Evolutionary conservation across 2,888 invertebrate species (phyloP).

Genomic region (Siphlonurus alternatus): DNA sequence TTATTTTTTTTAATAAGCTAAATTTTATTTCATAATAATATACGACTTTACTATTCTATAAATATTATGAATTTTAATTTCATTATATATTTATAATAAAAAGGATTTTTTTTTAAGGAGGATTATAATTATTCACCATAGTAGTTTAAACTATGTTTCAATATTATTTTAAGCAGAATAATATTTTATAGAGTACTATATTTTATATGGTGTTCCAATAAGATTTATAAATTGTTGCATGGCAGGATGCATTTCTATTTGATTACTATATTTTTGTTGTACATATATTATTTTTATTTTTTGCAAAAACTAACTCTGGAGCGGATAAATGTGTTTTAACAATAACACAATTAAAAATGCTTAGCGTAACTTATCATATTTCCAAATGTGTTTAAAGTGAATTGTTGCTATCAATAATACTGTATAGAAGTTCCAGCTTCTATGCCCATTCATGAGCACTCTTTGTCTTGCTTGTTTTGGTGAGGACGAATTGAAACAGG

Average conservation of each 20-base stretch:
- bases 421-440: too few species aligned
- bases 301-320: not conserved
- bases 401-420: too few species aligned
- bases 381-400: too few species aligned
- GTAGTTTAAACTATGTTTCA: too few species aligned
- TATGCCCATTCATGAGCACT: not conserved
- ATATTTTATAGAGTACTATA: not conserved
- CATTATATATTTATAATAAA: too few species aligned
- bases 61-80: too few species aligned
- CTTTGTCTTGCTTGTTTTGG: not conserved
- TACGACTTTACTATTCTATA: not conserved
- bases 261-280: not conserved
- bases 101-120: too few species aligned
- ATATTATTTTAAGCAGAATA: not conserved
- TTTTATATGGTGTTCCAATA: too few species aligned
- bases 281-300: too few species aligned
- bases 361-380: not conserved
- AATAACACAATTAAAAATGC: not conserved
- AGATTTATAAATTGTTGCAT: too few species aligned
- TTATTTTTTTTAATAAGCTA: not conserved
- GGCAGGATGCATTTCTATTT: not conserved
- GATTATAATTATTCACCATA: too few species aligned
- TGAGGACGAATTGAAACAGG: not conserved
- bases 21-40: not conserved
- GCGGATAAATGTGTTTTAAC: not conserved